These are phyloP conservation scores for Eupithecia subfuscata DNA, from an alignment of 2,888 invertebrate species.

Conservation along the genomic window DNA sequence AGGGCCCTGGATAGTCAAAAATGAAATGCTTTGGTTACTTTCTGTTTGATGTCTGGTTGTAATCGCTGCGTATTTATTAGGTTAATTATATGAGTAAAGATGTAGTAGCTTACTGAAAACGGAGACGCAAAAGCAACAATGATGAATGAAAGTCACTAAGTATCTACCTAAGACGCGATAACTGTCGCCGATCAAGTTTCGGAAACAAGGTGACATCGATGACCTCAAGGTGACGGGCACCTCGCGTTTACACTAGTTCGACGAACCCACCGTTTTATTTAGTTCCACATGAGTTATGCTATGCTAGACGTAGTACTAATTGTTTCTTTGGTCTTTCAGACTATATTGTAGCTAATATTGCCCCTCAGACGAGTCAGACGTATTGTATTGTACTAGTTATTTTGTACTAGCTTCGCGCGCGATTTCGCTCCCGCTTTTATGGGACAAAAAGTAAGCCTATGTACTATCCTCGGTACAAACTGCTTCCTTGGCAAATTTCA, in stretches of 20 bases:
- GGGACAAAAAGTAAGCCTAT: no score
- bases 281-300: slow-evolving; percentile 50
- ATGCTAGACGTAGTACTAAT: slow-evolving; percentile 28
- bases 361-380: neutral
- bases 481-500: no score
- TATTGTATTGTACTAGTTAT: neutral
- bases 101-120: neutral
- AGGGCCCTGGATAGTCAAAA: neutral
- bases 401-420: no score
- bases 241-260: slow-evolving; percentile 65
- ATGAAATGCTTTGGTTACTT: neutral
- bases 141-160: slow-evolving; percentile 68
- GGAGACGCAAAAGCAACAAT: slow-evolving; percentile 54
- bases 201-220: slow-evolving; percentile 78
- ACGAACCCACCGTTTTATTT: slow-evolving; percentile 63
- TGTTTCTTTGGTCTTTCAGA: slow-evolving; percentile 2
- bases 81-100: neutral
- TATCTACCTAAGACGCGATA: slow-evolving; percentile 59
- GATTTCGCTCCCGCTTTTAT: no score
- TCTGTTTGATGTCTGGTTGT: neutral
- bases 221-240: slow-evolving; percentile 77
- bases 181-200: slow-evolving; percentile 76
- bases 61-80: neutral
- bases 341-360: neutral
- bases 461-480: no score